Percentiles rank a stretch among this genome's conserved stretches.
These are phyloP conservation scores for Chymomyza caudatula DNA, from an alignment of 2,888 invertebrate species.

Conservation along the genomic window DNA sequence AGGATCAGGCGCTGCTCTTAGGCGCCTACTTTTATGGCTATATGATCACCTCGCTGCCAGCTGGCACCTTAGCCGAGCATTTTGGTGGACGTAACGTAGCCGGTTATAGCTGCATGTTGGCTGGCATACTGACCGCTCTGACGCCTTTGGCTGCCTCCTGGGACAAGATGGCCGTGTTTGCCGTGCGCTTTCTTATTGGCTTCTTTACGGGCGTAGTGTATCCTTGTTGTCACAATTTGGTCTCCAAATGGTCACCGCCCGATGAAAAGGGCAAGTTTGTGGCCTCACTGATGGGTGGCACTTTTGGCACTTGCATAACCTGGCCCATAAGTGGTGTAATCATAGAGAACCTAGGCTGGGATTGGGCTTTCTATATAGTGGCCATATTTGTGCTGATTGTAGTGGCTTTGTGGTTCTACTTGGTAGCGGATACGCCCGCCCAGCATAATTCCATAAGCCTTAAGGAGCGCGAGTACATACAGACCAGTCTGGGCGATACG, in stretches of 20 bases:
- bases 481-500: conserved; percentile 81
- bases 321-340: conserved; percentile 84
- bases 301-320: conserved; percentile 84
- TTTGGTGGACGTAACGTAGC: conserved; percentile 82
- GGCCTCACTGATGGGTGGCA: conserved; percentile 85
- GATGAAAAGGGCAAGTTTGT: conserved; percentile 87
- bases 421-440: conserved; percentile 83
- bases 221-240: conserved; percentile 79
- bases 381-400: conserved; percentile 80
- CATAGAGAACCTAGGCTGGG: conserved; percentile 83
- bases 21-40: conserved; percentile 86
- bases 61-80: conserved; percentile 83
- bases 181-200: conserved; percentile 81
- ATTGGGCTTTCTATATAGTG: conserved; percentile 83
- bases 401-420: conserved; percentile 81
- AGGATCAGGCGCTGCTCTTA: conserved; percentile 82
- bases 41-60: conserved; percentile 82
- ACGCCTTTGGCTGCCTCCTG: conserved; percentile 82
- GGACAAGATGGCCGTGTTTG: conserved; percentile 80
- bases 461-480: conserved; percentile 82
- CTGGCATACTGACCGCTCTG: conserved; percentile 81
- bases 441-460: conserved; percentile 82
- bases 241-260: conserved; percentile 87
- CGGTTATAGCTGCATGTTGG: conserved; percentile 78
- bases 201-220: conserved; percentile 80